phyloP scores from a whole-genome alignment of 1,140 invertebrate genomes.

The Halotydeus destructor region DNA sequence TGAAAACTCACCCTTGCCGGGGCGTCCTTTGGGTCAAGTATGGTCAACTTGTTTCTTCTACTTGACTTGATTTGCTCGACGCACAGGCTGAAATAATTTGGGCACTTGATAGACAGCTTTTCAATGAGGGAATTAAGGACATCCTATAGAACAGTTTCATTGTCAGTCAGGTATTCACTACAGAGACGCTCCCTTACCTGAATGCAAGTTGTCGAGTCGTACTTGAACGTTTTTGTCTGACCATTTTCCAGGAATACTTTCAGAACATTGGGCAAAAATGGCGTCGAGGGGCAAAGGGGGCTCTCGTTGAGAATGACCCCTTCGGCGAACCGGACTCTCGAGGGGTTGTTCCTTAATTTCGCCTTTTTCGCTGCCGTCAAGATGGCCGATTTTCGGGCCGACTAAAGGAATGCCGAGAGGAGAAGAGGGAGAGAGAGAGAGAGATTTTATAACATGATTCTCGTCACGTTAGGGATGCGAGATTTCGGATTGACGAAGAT shows the following conservation, averaged over 20 bases:
- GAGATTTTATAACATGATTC: no score
- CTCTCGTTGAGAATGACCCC: slow-evolving; percentile 65
- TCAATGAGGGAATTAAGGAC: slow-evolving; percentile 61
- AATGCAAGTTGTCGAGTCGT: slow-evolving; percentile 68
- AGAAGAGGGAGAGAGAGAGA: no score
- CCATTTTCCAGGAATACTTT: slow-evolving; percentile 29
- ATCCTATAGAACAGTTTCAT: slow-evolving; percentile 31
- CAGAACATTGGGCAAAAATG: slow-evolving; percentile 75
- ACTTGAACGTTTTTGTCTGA: slow-evolving; percentile 64
- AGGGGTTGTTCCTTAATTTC: slow-evolving; percentile 51
- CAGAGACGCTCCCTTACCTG: slow-evolving; percentile 19
- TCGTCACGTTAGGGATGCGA: no score
- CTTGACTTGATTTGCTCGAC: slow-evolving; percentile 72
- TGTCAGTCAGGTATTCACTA: slow-evolving; percentile 5
- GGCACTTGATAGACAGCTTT: slow-evolving; percentile 55
- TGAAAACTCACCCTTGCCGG: slow-evolving; percentile 45
- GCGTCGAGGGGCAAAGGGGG: slow-evolving; percentile 35
- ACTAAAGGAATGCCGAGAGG: slow-evolving; percentile 30
- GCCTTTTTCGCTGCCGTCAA: slow-evolving; percentile 67
- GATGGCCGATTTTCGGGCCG: slow-evolving; percentile 50
- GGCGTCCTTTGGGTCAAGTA: slow-evolving; percentile 58
- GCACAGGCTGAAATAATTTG: slow-evolving; percentile 64
- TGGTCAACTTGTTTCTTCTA: slow-evolving; percentile 53
- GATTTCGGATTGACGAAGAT: no score
- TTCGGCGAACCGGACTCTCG: slow-evolving; percentile 66